Base-by-base conservation (phyloP, 1,140 invertebrate genomes). In the Sycophaga agraensis region DNA sequence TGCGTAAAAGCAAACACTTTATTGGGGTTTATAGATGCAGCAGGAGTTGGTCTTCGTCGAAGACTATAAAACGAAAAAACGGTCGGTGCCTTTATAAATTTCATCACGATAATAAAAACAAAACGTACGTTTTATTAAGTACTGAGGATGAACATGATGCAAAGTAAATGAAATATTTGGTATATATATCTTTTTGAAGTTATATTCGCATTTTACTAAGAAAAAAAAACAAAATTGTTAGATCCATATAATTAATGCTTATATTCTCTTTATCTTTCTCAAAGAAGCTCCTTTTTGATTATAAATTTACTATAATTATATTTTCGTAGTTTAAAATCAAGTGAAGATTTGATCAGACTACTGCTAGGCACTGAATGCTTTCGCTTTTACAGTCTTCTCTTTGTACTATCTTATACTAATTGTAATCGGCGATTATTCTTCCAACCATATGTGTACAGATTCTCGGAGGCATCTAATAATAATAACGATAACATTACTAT, bases 1-100 rank as follows among this genome's bases (percentile, higher is more conserved):
- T 59, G 46, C 50, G 58, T 39, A 59, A 50, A n/a, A n/a, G n/a
- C n/a, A 39, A 59, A 42, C 8, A 12, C 26, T 57, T 57, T 35
- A 48, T 57, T 48, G 37, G 21, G 16, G 7, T 49, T 37, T 14
- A n/a, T n/a, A 58, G 21, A 49, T 53, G 28, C 48, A 58, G 42
- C 42, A n/a, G 26, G 22, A 59, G 28, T 14, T 50, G 42, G 39
- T 42, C 28, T 61, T 54, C 49, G 55, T 53, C 22, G 59, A 70
- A 66, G 70, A 72, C 68, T 72, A 68, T 69, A 72, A 70, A 72
- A 72, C 67, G 65, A 70, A 70, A 69, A 62, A 70, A 66, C 62
- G 63, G 59, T 68, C 67, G 63, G 70, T 70, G 68, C 65, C 67
- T 70, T 70, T 49, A 64, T 64, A 59, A 66, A 56, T 50, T 56